Conservation (phyloP, 1,140 invertebrate species). For the Caenorhabditis elegans region WBcel235 BX284606.5:8760501-8761000, state of each 20-base stretch:
- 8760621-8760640: neutral
- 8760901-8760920: too few relatives aligned
- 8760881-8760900: too few relatives aligned
- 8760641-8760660: neutral
- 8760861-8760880: too few relatives aligned
- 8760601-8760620: neutral
- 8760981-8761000: too few relatives aligned
- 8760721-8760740: neutral
- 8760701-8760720: constrained; percentile 1
- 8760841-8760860: too few relatives aligned
- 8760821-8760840: too few relatives aligned
- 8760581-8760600: neutral
- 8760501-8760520: neutral
- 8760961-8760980: too few relatives aligned
- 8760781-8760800: neutral
- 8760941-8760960: too few relatives aligned
- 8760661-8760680: constrained; percentile 10
- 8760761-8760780: neutral
- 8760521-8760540: neutral
- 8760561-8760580: neutral
- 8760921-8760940: too few relatives aligned
- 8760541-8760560: neutral
- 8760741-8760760: neutral
- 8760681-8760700: neutral
- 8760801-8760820: neutral